A percentile compares a stretch with the other conserved stretches of the same genome.
phyloP scores from a whole-genome alignment of 2,113 vertebrate genomes.

The Candoia aspera region DNA sequence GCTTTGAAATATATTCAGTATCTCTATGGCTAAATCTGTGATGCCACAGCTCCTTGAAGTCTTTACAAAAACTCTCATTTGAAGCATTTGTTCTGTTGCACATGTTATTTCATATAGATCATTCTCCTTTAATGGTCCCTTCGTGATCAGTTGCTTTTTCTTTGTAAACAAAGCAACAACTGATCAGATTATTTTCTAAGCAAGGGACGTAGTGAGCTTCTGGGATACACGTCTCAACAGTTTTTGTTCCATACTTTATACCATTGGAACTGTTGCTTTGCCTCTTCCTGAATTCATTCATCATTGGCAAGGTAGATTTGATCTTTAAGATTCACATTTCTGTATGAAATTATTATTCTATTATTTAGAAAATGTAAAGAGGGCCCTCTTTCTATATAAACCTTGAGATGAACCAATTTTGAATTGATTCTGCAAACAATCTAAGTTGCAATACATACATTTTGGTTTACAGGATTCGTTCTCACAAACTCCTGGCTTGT shows the following conservation, averaged over 20 bases:
- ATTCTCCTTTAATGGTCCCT: neutral
- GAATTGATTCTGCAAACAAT: neutral
- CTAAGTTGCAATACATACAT: neutral
- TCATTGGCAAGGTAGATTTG: neutral
- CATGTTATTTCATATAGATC: neutral
- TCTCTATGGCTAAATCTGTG: neutral
- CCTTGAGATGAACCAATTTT: neutral
- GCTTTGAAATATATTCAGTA: neutral
- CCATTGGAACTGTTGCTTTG: neutral
- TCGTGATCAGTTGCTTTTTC: neutral
- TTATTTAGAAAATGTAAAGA: neutral
- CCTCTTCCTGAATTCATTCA: neutral
- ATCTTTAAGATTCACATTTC: neutral
- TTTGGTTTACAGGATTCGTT: neutral
- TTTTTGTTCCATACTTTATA: neutral
- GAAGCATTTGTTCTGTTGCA: neutral
- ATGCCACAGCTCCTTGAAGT: neutral
- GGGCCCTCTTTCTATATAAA: neutral
- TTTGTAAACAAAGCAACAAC: neutral
- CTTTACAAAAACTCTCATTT: neutral
- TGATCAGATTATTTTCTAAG: neutral
- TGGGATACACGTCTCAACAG: neutral
- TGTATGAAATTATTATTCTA: neutral
- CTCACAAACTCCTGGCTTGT: neutral
- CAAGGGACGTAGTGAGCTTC: neutral